Conservation (phyloP, 2,113 vertebrate genomes). For the Nibea albiflora region DNA sequence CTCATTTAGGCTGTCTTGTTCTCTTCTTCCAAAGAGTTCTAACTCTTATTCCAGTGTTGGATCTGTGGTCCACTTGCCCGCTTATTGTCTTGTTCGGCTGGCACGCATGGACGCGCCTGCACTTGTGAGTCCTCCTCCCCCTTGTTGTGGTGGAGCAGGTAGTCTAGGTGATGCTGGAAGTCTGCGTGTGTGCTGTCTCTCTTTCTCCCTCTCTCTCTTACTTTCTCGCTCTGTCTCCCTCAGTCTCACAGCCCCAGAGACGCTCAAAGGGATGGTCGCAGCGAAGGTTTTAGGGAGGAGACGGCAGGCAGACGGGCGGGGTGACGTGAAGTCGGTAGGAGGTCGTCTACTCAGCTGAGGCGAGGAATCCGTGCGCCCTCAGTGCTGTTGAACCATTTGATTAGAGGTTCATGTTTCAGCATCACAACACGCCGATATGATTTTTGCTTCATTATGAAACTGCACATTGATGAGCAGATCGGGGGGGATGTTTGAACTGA, state of each 20-base stretch:
- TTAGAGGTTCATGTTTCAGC: constrained; percentile 19
- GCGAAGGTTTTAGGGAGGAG: constrained; percentile 74
- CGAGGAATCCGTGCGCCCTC: constrained; percentile 64
- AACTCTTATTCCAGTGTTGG: constrained; percentile 75
- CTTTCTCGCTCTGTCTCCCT: constrained; percentile 14
- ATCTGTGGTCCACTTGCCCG: constrained; percentile 47
- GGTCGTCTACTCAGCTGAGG: constrained; percentile 72
- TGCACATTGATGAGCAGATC: background rate
- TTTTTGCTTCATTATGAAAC: constrained; percentile 19
- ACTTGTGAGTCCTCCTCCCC: constrained; percentile 78
- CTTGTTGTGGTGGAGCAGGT: constrained; percentile 71
- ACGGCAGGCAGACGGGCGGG: constrained; percentile 79
- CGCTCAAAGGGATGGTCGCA: constrained; percentile 66
- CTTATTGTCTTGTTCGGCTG: constrained; percentile 70
- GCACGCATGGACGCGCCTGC: constrained; percentile 75
- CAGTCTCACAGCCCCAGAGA: constrained; percentile 40
- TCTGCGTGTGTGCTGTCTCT: constrained; percentile 60
- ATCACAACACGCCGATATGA: constrained; percentile 9
- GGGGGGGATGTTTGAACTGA: background rate
- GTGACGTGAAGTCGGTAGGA: constrained; percentile 79
- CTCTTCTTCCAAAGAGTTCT: constrained; percentile 62
- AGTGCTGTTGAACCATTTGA: constrained; percentile 51
- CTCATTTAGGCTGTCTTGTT: constrained; percentile 68
- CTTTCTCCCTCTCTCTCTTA: constrained; percentile 25
- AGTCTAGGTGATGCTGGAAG: constrained; percentile 69